Conservation (phyloP, 2,113 vertebrate species). For the Malurus melanocephalus region DNA sequence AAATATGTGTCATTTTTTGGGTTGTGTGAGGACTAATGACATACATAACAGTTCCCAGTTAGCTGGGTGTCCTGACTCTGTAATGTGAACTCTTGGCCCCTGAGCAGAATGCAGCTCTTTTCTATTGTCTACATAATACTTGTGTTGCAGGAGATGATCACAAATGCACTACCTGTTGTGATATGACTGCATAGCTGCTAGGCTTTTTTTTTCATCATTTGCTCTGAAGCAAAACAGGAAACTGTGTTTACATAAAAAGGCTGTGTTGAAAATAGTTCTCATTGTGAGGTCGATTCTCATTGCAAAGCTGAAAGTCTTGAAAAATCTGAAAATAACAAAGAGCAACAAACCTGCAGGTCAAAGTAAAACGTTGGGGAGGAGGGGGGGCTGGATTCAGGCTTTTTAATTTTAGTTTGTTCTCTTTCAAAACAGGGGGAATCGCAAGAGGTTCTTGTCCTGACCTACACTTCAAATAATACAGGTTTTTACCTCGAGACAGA, state of each 20-base stretch:
- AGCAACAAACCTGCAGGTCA: not conserved
- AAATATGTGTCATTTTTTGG: not conserved
- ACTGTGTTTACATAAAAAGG: slow-evolving; percentile 30
- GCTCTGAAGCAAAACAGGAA: slow-evolving; percentile 59
- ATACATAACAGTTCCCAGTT: not conserved
- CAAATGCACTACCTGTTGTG: not conserved
- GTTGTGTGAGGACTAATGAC: not conserved
- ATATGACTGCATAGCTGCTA: not conserved
- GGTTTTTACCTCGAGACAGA: not conserved
- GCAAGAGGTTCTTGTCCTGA: not conserved
- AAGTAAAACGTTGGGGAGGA: not conserved
- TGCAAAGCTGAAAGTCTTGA: not conserved
- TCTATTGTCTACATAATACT: not conserved
- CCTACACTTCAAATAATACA: not conserved
- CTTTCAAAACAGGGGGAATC: not conserved
- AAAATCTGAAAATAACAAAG: slow-evolving; percentile 29
- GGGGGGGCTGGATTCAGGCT: not conserved
- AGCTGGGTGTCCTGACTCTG: not conserved
- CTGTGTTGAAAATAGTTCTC: slow-evolving; percentile 22
- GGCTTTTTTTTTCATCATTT: slow-evolving; percentile 20
- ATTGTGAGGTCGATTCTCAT: not conserved
- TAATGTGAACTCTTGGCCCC: not conserved
- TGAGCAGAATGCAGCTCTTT: not conserved
- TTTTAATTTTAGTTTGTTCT: not conserved
- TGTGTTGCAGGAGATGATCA: not conserved